These are phyloP conservation scores for Nestor notabilis DNA, from an alignment of 2,113 vertebrate genomes.

Conservation along the genomic window DNA sequence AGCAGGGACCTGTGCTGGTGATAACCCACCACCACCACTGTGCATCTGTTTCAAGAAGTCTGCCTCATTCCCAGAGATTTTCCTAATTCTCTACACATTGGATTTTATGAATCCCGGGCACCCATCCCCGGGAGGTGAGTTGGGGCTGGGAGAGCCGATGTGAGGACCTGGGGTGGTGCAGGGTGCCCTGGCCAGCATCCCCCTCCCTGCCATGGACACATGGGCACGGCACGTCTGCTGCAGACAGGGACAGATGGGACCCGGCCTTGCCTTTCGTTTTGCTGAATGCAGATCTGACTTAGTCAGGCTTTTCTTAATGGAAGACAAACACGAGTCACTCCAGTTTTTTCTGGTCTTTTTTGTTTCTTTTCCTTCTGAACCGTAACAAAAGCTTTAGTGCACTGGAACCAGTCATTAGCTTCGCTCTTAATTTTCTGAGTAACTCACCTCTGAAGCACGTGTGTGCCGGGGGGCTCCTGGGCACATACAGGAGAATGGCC, in stretches of 20 bases:
- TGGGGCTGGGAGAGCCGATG: background rate
- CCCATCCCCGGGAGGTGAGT: background rate
- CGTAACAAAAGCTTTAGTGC: background rate
- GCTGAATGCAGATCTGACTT: background rate
- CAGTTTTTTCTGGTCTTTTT: background rate
- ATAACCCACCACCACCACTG: background rate
- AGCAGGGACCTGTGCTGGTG: background rate
- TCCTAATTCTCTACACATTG: background rate
- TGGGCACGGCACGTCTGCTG: rapidly evolving
- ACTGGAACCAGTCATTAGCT: background rate
- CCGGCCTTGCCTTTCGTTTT: background rate
- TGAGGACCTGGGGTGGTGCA: rapidly evolving
- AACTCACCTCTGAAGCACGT: background rate
- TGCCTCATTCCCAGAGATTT: background rate
- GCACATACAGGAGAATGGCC: background rate
- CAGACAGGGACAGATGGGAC: background rate
- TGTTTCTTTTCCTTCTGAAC: background rate
- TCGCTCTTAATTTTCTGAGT: background rate
- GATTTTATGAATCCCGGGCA: background rate
- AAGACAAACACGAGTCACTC: background rate
- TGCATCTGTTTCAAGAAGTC: rapidly evolving
- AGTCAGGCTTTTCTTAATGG: background rate
- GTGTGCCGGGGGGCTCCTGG: background rate
- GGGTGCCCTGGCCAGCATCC: background rate
- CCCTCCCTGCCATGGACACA: background rate